Evolutionary conservation across 2,888 invertebrate species (phyloP), one percentile per base, ranked within the genome.

Genomic region (Drosophila putrida): DNA sequence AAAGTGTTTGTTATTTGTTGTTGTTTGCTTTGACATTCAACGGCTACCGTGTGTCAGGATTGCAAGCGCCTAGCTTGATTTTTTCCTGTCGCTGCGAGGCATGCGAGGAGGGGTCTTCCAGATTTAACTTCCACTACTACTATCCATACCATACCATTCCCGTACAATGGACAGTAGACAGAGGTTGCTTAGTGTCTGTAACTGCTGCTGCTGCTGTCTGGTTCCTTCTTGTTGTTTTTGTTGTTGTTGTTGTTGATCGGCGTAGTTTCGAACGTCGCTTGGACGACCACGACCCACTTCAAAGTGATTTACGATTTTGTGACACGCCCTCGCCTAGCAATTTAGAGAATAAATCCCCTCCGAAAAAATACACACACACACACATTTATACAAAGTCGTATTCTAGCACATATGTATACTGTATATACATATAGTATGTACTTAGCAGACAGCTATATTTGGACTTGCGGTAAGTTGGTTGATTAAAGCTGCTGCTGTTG

Each of bases 231-330:
- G 70, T 54, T 80, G 62, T 50, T 54, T 61, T 75, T 71, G 75
- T 70, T 75, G 73, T 78, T n/a, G n/a, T n/a, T n/a, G n/a, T n/a
- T n/a, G n/a, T n/a, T n/a, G n/a, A 77, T 75, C 61, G 64, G 68
- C 75, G 74, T 67, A 78, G 83, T 89, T 89, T 78, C 78, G 79
- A 87, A 81, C 80, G 79, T 74, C 84, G 87, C 87, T 89, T 82
- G 88, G 88, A 87, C 90, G 87, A 79, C 91, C 87, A 88, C 90
- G 91, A 90, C 92, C 92, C 91, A 91, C 92, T 91, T 91, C 91
- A 91, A 91, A 91, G 91, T 91, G 91, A 91, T 91, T 91, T 92
- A 91, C 91, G 92, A 91, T 91, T 89, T 76, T 80, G 75, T 68
- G 91, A 86, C 90, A 92, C 91, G 92, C 91, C 91, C 80, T 90